Conservation (phyloP, 2,888 invertebrate species). For the Baronia brevicornis region DNA sequence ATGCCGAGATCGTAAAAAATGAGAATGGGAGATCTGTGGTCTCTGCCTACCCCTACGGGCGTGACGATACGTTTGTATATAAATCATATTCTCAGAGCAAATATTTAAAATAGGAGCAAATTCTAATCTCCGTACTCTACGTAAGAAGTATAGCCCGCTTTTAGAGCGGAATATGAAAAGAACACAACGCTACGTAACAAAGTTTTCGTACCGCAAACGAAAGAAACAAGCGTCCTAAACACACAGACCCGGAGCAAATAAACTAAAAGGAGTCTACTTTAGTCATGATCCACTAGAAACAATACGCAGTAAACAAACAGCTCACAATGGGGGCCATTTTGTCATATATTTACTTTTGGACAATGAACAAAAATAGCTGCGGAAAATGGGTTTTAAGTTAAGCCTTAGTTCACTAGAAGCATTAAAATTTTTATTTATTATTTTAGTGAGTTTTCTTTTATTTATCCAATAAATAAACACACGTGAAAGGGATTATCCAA, state of each 20-base stretch:
- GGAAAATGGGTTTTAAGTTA: no score
- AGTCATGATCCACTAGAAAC: conserved; percentile 12
- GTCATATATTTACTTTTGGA: conserved; percentile 9
- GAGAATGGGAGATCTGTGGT: no score
- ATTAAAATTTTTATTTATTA: no score
- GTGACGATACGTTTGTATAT: no score
- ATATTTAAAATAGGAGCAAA: conserved; percentile 3
- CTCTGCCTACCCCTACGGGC: no score
- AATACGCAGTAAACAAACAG: conserved; percentile 8
- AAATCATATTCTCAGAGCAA: no score
- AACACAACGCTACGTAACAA: conserved; percentile 1
- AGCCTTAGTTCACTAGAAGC: no score
- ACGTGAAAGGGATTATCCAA: no score
- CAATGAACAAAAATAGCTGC: conserved; percentile 3
- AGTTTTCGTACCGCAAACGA: conserved; percentile 7
- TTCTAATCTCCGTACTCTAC: conserved; percentile 1
- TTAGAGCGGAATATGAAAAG: conserved; percentile 5
- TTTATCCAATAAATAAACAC: no score
- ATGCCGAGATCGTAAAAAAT: no score
- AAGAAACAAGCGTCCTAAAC: conserved; percentile 13
- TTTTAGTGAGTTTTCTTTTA: no score
- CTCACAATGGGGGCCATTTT: conserved; percentile 12
- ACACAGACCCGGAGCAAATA: conserved; percentile 10
- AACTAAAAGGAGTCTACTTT: conserved; percentile 7
- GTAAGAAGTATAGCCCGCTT: conserved; percentile 4